Base-by-base conservation (phyloP, 2,888 invertebrate genomes). In the Sepiola atlantica region DNA sequence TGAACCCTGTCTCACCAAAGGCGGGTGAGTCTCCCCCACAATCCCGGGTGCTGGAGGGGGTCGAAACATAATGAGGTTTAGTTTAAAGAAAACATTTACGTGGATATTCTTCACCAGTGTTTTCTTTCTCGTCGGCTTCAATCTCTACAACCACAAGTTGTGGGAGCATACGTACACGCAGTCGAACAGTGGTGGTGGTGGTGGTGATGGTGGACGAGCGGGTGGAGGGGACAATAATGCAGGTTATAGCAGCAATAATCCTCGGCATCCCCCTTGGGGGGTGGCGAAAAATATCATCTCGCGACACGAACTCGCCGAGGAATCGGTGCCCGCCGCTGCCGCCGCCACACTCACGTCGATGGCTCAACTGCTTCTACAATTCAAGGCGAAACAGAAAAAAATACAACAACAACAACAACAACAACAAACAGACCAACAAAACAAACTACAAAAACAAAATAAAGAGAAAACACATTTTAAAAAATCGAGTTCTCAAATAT, bases 141-240 rank as follows among this genome's bases (percentile, higher is more conserved):
- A 96, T 93, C 94, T 96, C 21, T 96, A 96, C 94, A 95, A 96
- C 57, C 95, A 96, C 24, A 95, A 95, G 90, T 61, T 95, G 16
- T 95, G 95, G 96, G 55, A 95, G 16, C 94, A 95, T 28, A 94
- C 95, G 21, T 90, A 55, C 14, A 94, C 94, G 16, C 55, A 94
- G 8, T 94, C 94, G 3, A 95, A 95, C n/a, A 95, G 95, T 95
- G 95, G 90, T 32, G 94, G 90, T 21, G 93, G 94, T 4, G 45
- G 45, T 8, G 45, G 90, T n/a, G n/a, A n/a, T 6, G 24, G 24
- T 6, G 28, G 90, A 8, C 28, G n/a, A n/a, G 24, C n/a, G 28
- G 45, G 28, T n/a, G 24, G 54, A 35, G 92, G 91, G 94, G 95
- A 94, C 95, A 32, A 91, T 93, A 24, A 91, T 95, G 90, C 95